Evolutionary conservation across 23 tunicate genomes (phyloP), one percentile per base, ranked within the genome.

Genomic region (Diplosoma virens): DNA sequence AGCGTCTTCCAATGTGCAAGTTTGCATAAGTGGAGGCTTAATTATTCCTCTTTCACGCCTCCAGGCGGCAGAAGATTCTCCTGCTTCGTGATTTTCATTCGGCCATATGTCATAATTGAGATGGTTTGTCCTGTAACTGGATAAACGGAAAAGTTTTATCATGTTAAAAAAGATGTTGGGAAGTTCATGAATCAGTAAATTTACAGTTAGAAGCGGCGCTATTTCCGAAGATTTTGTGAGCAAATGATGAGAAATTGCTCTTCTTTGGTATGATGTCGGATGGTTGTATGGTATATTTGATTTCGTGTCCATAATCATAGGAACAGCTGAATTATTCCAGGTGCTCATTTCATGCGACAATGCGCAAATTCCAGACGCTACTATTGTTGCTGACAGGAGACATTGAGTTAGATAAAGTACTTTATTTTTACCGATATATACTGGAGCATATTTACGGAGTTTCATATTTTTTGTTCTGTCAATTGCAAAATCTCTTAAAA

Each of bases 31-130:
- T 28, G 46, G 45, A 2, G 59, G 28, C 1, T 32, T 74, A 20
- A 55, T 32, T 45, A 78, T 37, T 1, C 93, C 93, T 45, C 82
- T 58, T 37, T 89, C 96, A 0, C 96, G 63, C 34, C 78, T 30
- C 88, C 88, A 89, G 9, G 95, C 95, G 33, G 88, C 81, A 3
- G 81, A n/a, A n/a, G n/a, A n/a, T n/a, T n/a, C n/a, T n/a, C n/a
- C n/a, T n/a, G n/a, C n/a, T n/a, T n/a, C n/a, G n/a, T n/a, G n/a
- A n/a, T n/a, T n/a, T n/a, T n/a, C n/a, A n/a, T n/a, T n/a, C n/a
- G n/a, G n/a, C 90, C 7, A 83, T n/a, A n/a, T n/a, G n/a, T n/a
- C n/a, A n/a, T n/a, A n/a, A 47, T 81, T 56, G 26, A 78, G 29
- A 0, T 64, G 79, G 0, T 23, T 41, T 24, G 70, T 37, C 3